Evolutionary conservation across 2,113 vertebrate genomes (phyloP).

Genomic region (Chunga burmeisteri): DNA sequence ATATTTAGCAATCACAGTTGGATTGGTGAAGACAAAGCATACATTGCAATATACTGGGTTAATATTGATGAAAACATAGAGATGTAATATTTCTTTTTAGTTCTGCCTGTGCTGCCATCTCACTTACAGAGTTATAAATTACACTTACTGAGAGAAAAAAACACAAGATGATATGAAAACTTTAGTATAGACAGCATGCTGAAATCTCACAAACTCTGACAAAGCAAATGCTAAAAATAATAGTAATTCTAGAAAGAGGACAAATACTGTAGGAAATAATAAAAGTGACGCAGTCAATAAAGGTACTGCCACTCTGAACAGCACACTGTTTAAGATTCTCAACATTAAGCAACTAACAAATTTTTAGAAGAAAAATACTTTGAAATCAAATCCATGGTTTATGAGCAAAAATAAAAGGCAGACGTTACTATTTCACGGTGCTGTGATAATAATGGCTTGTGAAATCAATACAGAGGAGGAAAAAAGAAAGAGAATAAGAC

Average conservation of each 20-base stretch:
- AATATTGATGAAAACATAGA: slow-evolving; percentile 35
- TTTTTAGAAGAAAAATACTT: neutral
- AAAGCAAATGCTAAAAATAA: slow-evolving; percentile 6
- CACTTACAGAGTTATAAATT: slow-evolving; percentile 1
- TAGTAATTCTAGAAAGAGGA: neutral
- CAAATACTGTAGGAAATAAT: neutral
- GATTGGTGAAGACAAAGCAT: slow-evolving; percentile 27
- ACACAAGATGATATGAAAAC: neutral
- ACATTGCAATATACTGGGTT: neutral
- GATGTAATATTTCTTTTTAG: slow-evolving; percentile 22
- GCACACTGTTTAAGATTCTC: neutral
- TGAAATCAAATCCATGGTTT: neutral
- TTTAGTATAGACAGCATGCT: neutral
- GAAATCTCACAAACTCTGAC: neutral
- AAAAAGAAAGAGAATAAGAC: neutral
- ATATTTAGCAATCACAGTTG: slow-evolving; percentile 23
- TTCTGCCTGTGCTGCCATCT: neutral
- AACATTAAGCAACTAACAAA: neutral
- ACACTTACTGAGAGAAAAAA: neutral
- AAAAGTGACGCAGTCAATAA: neutral
- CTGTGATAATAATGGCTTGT: neutral
- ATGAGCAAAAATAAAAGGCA: neutral
- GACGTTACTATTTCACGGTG: neutral
- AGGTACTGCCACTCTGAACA: neutral
- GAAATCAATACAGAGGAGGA: neutral